Conservation (phyloP, 2,113 vertebrate genomes). For the Stictonetta naevosa region DNA sequence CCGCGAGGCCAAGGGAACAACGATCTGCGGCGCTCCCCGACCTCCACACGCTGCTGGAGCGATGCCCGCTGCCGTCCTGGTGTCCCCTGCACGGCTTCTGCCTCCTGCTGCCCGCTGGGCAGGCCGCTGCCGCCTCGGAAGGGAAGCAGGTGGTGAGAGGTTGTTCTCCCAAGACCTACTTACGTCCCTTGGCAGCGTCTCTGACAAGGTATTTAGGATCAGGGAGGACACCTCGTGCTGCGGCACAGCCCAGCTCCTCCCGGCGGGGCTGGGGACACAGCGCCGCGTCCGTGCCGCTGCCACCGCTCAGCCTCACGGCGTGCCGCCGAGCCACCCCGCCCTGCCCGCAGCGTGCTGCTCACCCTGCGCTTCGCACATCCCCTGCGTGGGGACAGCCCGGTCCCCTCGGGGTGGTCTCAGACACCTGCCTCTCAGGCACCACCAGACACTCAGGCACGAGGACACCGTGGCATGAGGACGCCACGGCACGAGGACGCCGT, state of each 20-base stretch:
- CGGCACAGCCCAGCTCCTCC: fast-evolving
- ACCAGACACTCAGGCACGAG: too few relatives aligned
- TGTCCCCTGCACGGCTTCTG: neutral
- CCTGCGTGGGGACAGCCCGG: too few relatives aligned
- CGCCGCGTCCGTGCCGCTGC: fast-evolving
- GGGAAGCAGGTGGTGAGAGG: neutral
- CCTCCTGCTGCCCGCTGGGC: neutral
- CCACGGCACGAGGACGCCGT: too few relatives aligned
- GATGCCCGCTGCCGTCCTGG: neutral
- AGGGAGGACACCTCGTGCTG: neutral
- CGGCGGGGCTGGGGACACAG: neutral
- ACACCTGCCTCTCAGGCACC: too few relatives aligned
- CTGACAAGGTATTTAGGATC: neutral
- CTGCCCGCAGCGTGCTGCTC: too few relatives aligned
- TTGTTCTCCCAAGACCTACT: neutral
- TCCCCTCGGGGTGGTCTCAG: neutral
- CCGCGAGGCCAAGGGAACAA: neutral
- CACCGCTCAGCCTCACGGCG: too few relatives aligned
- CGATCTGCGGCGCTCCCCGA: neutral
- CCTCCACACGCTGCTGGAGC: fast-evolving
- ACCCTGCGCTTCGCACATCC: too few relatives aligned
- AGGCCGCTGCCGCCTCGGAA: neutral
- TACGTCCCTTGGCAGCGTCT: neutral
- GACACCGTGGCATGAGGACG: too few relatives aligned
- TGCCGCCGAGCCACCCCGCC: too few relatives aligned